Evolutionary conservation across 2,113 vertebrate genomes (phyloP).

Genomic region (Podarcis cretensis): DNA sequence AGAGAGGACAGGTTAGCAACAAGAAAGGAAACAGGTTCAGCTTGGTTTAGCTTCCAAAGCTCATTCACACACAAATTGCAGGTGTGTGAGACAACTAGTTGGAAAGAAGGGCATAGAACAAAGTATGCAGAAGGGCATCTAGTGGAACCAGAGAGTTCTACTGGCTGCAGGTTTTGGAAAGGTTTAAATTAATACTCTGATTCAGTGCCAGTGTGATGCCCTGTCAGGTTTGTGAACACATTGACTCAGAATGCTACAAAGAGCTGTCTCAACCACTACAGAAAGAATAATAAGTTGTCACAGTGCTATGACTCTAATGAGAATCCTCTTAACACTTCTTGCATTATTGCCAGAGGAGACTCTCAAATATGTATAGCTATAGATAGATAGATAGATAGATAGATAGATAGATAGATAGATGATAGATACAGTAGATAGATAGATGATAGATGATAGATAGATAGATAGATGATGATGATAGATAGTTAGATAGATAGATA

Average conservation of each 20-base stretch:
- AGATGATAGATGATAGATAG: no score
- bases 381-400: no score
- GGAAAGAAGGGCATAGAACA: constrained; percentile 18
- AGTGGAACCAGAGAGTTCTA: not conserved
- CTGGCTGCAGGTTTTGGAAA: not conserved
- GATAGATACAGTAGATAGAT: no score
- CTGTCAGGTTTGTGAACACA: not conserved
- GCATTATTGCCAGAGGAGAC: not conserved
- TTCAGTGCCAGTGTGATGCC: not conserved
- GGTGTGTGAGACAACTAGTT: constrained; percentile 8
- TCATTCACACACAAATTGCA: constrained; percentile 20
- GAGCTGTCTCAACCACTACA: constrained; percentile 5
- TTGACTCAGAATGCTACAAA: not conserved
- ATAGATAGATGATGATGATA: no score
- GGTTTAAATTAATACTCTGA: not conserved
- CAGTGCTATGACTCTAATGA: not conserved
- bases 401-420: no score
- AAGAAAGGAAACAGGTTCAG: constrained; percentile 34
- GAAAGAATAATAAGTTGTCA: constrained; percentile 13
- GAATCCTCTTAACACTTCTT: not conserved
- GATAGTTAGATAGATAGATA: no score
- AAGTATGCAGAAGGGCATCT: not conserved
- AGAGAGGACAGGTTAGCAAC: constrained; percentile 39
- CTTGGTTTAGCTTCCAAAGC: constrained; percentile 29
- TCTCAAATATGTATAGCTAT: not conserved